Percentiles rank a stretch among this genome's conserved stretches.
Evolutionary conservation across 53 echinoderm and acorn worm species (phyloP).

Genomic region (Crossaster papposus): DNA sequence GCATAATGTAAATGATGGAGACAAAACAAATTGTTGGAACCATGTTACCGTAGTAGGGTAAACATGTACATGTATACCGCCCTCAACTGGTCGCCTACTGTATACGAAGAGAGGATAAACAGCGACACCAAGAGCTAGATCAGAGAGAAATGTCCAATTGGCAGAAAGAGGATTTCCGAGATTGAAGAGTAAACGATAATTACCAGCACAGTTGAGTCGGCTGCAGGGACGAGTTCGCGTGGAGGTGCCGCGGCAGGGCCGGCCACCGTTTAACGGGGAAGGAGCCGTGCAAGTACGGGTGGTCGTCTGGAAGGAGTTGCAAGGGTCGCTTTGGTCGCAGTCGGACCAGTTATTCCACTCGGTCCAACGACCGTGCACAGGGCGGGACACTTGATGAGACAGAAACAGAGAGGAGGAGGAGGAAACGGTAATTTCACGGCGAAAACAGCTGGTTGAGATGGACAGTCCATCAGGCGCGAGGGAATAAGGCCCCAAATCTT

Average conservation of each 20-base stretch:
- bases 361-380: not conserved
- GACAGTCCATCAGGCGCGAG: too few species aligned
- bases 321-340: not conserved
- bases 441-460: not conserved
- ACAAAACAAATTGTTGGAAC: too few species aligned
- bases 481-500: too few species aligned
- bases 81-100: not conserved
- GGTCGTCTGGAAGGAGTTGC: not conserved
- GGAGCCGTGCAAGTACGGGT: conserved; percentile 45
- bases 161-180: too few species aligned
- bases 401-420: conserved; percentile 1
- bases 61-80: not conserved
- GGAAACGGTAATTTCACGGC: not conserved
- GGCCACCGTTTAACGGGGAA: conserved; percentile 68
- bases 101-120: too few species aligned
- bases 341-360: conserved; percentile 11
- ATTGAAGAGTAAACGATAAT: too few species aligned
- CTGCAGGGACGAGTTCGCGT: conserved; percentile 62
- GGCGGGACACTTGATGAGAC: not conserved
- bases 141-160: too few species aligned
- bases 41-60: too few species aligned
- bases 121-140: too few species aligned
- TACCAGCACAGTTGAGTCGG: conserved; percentile 46
- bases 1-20: too few species aligned
- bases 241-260: conserved; percentile 72